Conservation (phyloP, 2,888 invertebrate genomes). For the Brachypterus glaber region DNA sequence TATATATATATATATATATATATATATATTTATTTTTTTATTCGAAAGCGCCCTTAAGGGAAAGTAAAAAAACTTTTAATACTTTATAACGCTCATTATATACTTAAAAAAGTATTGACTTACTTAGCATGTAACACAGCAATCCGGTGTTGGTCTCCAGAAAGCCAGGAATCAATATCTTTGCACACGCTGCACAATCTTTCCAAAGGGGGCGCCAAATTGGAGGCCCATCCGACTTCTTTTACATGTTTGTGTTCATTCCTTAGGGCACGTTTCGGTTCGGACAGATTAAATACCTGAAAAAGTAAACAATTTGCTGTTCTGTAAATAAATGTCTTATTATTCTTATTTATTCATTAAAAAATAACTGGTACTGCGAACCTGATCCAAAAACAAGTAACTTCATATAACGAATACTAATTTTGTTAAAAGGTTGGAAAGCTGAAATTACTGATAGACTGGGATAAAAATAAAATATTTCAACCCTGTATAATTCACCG, state of each 20-base stretch:
- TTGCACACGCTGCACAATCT: slow-evolving; percentile 86
- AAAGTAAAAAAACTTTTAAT: background rate
- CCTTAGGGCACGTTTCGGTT: slow-evolving; percentile 53
- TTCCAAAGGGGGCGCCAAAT: slow-evolving; percentile 81
- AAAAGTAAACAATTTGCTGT: slow-evolving; percentile 31
- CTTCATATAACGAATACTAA: too few species aligned
- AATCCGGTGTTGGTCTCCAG: slow-evolving; percentile 72
- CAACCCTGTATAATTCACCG: too few species aligned
- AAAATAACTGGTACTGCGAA: too few species aligned
- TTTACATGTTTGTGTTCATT: slow-evolving; percentile 58
- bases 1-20: too few species aligned
- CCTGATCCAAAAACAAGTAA: too few species aligned
- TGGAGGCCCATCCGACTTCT: slow-evolving; percentile 78
- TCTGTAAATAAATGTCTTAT: too few species aligned
- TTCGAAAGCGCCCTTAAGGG: background rate
- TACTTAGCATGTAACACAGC: slow-evolving; percentile 82
- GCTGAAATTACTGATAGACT: too few species aligned
- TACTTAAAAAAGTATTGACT: slow-evolving; percentile 23
- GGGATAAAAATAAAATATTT: too few species aligned
- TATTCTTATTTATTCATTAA: too few species aligned
- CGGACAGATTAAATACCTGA: slow-evolving; percentile 82
- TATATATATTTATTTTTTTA: too few species aligned
- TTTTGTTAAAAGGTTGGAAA: too few species aligned
- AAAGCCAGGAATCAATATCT: slow-evolving; percentile 86
- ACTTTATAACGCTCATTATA: background rate